Evolutionary conservation across 2,113 vertebrate genomes (phyloP).

Genomic region (Riparia riparia): DNA sequence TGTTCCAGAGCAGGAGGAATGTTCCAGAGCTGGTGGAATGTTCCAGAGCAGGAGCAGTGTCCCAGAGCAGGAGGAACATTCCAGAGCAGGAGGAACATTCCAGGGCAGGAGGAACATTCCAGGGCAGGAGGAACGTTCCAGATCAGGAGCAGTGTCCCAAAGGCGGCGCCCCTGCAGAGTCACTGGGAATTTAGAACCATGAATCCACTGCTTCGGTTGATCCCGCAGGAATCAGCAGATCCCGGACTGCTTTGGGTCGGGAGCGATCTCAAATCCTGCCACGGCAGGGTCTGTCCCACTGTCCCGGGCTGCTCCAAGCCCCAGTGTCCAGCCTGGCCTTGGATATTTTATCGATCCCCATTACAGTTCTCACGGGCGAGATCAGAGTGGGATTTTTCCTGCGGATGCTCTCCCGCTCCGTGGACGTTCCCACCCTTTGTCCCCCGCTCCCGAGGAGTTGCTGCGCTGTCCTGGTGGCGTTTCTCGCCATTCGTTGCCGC

Average conservation of each 20-base stretch:
- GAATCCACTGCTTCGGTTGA: neutral
- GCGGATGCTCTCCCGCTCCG: accelerated
- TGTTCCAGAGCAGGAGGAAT: too few species aligned
- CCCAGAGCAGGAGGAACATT: too few species aligned
- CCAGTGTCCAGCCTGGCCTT: neutral
- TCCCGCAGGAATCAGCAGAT: neutral
- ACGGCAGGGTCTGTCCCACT: neutral
- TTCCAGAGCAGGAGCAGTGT: neutral
- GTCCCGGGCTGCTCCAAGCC: neutral
- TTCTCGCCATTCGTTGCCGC: neutral
- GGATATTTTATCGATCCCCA: accelerated
- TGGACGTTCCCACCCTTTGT: neutral
- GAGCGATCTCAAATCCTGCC: neutral
- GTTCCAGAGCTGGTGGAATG: neutral
- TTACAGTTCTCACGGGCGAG: accelerated
- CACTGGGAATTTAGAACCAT: accelerated
- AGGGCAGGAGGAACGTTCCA: neutral
- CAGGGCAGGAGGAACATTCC: neutral
- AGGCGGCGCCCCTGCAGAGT: neutral
- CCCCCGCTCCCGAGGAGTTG: neutral
- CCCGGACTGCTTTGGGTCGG: neutral
- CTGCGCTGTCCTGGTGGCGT: neutral
- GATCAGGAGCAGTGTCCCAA: neutral
- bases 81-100: too few species aligned
- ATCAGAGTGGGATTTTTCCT: neutral